Evolutionary conservation across 2,797 vertebrate species (phyloP).

Genomic region (Sphenodon punctatus): DNA sequence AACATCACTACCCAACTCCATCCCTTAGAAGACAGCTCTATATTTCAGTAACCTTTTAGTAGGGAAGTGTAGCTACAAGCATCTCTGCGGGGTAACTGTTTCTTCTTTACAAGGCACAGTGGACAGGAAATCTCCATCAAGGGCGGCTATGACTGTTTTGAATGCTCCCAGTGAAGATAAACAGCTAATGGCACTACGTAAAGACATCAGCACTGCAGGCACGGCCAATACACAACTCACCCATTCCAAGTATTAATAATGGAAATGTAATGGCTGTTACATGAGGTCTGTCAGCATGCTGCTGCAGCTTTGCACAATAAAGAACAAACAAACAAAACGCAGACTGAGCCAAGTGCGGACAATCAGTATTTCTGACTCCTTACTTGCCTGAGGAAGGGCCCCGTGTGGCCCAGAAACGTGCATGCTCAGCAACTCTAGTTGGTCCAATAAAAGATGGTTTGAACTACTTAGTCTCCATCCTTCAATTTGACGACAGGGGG

Average conservation of each 20-base stretch:
- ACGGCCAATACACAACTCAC: not conserved
- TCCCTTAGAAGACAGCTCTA: not conserved
- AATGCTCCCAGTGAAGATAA: not conserved
- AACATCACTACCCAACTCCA: not conserved
- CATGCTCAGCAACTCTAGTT: too few species aligned
- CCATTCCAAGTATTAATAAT: not conserved
- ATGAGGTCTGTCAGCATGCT: not conserved
- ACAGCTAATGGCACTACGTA: not conserved
- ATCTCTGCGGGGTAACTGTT: not conserved
- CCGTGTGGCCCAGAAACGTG: too few species aligned
- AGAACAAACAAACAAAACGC: too few species aligned
- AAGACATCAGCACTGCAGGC: not conserved
- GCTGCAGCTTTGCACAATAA: not conserved
- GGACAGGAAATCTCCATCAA: not conserved
- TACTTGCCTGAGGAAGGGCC: too few species aligned
- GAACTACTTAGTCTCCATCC: too few species aligned
- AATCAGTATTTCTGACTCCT: too few species aligned
- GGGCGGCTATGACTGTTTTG: not conserved
- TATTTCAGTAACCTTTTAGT: not conserved
- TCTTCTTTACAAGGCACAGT: not conserved
- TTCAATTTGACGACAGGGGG: too few species aligned
- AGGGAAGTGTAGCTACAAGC: not conserved
- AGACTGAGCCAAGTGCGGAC: too few species aligned
- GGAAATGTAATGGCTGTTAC: not conserved
- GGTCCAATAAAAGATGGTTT: too few species aligned